These are phyloP conservation scores for Caerostris darwini DNA, from an alignment of 1,140 invertebrate species.

Conservation along the genomic window DNA sequence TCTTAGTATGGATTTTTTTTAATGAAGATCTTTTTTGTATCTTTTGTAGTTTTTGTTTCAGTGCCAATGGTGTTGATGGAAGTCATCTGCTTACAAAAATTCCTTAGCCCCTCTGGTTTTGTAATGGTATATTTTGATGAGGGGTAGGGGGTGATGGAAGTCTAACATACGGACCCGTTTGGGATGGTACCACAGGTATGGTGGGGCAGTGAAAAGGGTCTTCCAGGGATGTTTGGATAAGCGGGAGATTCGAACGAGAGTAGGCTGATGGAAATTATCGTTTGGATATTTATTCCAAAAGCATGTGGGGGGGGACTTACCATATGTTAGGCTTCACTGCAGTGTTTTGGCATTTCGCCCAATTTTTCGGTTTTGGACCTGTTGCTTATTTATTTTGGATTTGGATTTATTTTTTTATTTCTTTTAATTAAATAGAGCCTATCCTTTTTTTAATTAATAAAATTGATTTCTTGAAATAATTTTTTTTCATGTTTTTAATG, in stretches of 20 bases:
- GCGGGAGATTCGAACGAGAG: conserved; percentile 18
- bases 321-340: conserved; percentile 57
- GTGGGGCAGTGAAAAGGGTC: background rate
- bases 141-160: background rate
- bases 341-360: conserved; percentile 29
- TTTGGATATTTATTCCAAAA: background rate
- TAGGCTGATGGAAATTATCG: background rate
- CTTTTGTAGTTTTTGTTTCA: no score
- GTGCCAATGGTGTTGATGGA: no score
- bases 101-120: no score
- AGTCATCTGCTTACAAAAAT: no score
- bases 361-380: background rate
- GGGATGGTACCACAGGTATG: background rate
- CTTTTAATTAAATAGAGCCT: no score
- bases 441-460: no score
- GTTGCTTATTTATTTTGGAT: background rate
- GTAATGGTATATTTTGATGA: background rate
- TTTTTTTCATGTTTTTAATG: no score
- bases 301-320: background rate
- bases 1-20: no score
- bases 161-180: conserved; percentile 41
- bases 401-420: no score
- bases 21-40: no score
- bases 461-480: no score
- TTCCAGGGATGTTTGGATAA: background rate